Conservation (phyloP, 2,888 invertebrate genomes). For the Eupithecia subumbrata region DNA sequence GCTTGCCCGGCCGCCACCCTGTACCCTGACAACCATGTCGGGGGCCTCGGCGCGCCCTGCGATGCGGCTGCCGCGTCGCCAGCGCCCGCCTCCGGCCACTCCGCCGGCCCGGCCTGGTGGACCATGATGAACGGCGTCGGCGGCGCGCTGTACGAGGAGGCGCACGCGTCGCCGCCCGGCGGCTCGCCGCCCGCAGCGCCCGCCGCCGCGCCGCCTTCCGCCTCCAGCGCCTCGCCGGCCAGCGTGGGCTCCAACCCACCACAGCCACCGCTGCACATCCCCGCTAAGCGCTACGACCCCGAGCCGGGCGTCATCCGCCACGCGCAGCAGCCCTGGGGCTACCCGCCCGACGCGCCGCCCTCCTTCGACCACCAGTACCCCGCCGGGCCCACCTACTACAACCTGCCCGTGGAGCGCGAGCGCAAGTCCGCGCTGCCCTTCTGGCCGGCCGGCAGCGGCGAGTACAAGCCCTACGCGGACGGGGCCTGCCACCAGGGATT, state of each 20-base stretch:
- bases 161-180: constrained; percentile 84
- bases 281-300: constrained; percentile 90
- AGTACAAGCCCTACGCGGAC: constrained; percentile 85
- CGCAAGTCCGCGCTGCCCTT: constrained; percentile 87
- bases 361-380: constrained; percentile 88
- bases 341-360: constrained; percentile 87
- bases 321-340: constrained; percentile 90
- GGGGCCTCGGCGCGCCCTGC: constrained; percentile 87
- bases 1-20: constrained; percentile 92
- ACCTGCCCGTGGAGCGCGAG: constrained; percentile 87
- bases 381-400: constrained; percentile 88
- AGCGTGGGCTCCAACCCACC: constrained; percentile 87
- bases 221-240: constrained; percentile 83
- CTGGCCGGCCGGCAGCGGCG: constrained; percentile 87
- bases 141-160: constrained; percentile 91
- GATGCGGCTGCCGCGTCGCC: constrained; percentile 87
- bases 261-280: constrained; percentile 93
- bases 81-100: constrained; percentile 92
- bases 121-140: constrained; percentile 92
- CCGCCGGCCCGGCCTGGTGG: constrained; percentile 94
- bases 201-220: constrained; percentile 86
- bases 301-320: constrained; percentile 90
- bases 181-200: constrained; percentile 87
- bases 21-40: constrained; percentile 90
- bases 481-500: constrained; percentile 88